These are phyloP conservation scores for Peromyscus eremicus DNA, from an alignment of 2,797 vertebrate species.

Conservation along the genomic window DNA sequence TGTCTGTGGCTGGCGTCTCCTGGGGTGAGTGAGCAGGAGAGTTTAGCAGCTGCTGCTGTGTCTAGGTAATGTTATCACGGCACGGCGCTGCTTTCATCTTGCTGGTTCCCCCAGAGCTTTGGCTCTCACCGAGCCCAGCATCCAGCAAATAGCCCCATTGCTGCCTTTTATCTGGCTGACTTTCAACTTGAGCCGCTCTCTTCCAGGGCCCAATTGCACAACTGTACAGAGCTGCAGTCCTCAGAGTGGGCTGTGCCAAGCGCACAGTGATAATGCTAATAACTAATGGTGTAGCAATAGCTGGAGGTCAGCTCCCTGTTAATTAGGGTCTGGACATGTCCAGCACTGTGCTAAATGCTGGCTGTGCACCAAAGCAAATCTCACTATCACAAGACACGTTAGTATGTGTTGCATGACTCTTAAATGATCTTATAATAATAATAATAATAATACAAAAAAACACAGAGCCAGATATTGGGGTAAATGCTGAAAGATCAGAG, in stretches of 20 bases:
- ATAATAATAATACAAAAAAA: too few relatives aligned
- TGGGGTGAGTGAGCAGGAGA: neutral
- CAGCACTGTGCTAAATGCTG: neutral
- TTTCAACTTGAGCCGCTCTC: conserved; percentile 69
- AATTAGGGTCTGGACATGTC: neutral
- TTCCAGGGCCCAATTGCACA: neutral
- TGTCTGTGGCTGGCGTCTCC: neutral
- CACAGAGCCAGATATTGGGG: too few relatives aligned
- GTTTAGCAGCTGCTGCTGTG: neutral
- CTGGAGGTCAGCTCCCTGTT: neutral
- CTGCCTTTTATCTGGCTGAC: conserved; percentile 75
- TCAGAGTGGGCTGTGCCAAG: neutral
- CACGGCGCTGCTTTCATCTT: conserved; percentile 68
- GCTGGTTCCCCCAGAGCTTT: conserved; percentile 48
- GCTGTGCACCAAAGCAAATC: neutral
- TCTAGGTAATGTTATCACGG: neutral
- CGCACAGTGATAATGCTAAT: neutral
- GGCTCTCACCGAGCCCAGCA: conserved; percentile 36
- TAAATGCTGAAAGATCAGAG: too few relatives aligned
- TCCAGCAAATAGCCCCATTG: conserved; percentile 71
- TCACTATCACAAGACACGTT: neutral
- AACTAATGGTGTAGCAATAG: neutral
- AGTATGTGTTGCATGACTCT: too few relatives aligned
- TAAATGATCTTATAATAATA: too few relatives aligned
- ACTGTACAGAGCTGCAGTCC: neutral